Percentiles rank a stretch among this genome's conserved stretches.
phyloP scores from a whole-genome alignment of 2,113 vertebrate genomes.

The Sisor rabdophorus region DNA sequence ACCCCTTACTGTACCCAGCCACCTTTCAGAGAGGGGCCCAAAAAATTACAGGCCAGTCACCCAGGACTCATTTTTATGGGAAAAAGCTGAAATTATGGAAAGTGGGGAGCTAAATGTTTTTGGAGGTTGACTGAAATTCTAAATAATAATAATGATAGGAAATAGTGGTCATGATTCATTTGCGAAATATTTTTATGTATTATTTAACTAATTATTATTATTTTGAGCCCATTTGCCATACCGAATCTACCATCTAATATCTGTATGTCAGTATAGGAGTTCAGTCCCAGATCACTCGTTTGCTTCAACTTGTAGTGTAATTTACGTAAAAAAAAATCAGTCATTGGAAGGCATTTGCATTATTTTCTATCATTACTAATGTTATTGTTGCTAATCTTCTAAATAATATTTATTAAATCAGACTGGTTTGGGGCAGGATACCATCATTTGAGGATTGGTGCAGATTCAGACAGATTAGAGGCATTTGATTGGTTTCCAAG shows the following conservation, averaged over 20 bases:
- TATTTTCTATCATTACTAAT: not conserved
- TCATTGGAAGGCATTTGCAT: not conserved
- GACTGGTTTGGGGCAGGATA: not conserved
- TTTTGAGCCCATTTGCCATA: conserved; percentile 21
- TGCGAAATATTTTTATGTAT: conserved; percentile 21
- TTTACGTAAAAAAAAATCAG: not conserved
- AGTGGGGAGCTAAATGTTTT: conserved; percentile 3
- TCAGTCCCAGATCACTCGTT: too few relatives aligned
- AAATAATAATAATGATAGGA: conserved; percentile 22
- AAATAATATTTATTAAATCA: conserved; percentile 23
- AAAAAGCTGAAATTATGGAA: conserved; percentile 19
- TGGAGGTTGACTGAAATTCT: conserved; percentile 15
- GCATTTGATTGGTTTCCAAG: not conserved
- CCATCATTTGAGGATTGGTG: not conserved
- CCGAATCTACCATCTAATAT: conserved; percentile 22
- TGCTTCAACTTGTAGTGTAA: not conserved
- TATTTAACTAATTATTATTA: conserved; percentile 22
- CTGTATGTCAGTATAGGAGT: conserved; percentile 9
- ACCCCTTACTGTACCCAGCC: conserved; percentile 35
- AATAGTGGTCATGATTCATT: conserved; percentile 19
- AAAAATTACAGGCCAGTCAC: conserved; percentile 39
- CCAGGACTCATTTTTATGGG: conserved; percentile 38
- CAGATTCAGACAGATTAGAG: not conserved
- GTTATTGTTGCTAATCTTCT: conserved; percentile 3
- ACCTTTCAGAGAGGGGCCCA: conserved; percentile 31